phyloP scores from a whole-genome alignment of 2,888 invertebrate genomes.

The Eurois occulta region DNA sequence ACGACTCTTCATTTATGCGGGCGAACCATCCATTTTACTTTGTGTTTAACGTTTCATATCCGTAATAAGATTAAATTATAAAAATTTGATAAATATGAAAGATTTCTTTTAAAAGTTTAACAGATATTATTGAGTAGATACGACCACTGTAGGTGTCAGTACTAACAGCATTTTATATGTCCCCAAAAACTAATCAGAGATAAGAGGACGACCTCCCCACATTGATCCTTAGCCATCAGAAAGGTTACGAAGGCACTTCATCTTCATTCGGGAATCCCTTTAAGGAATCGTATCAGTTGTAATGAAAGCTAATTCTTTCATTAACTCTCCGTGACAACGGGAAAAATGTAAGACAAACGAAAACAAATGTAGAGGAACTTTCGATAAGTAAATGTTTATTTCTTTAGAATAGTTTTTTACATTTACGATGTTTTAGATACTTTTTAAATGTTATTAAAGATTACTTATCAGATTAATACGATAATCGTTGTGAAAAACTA shows the following conservation, averaged over 20 bases:
- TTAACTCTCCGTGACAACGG: slow-evolving; percentile 89
- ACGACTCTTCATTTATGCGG: slow-evolving; percentile 67
- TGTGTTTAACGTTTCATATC: slow-evolving; percentile 61
- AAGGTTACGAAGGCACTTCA: slow-evolving; percentile 87
- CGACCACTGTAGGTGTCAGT: slow-evolving; percentile 51
- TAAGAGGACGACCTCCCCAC: slow-evolving; percentile 80
- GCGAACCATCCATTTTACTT: slow-evolving; percentile 61
- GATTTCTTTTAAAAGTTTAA: slow-evolving; percentile 4
- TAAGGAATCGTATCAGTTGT: slow-evolving; percentile 89
- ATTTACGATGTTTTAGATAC: neutral
- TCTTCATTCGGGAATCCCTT: slow-evolving; percentile 89
- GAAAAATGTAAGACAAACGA: slow-evolving; percentile 85
- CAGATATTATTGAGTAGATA: slow-evolving; percentile 24
- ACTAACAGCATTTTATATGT: slow-evolving; percentile 78
- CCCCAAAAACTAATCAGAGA: slow-evolving; percentile 86
- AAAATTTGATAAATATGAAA: slow-evolving; percentile 26
- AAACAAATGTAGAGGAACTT: slow-evolving; percentile 78
- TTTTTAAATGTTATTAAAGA: neutral
- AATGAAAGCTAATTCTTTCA: slow-evolving; percentile 91
- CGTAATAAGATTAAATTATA: slow-evolving; percentile 51
- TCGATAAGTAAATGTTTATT: slow-evolving; percentile 60
- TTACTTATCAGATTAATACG: neutral
- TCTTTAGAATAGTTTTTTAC: slow-evolving; percentile 57
- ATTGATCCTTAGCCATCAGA: slow-evolving; percentile 83
- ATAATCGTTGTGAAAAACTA: neutral